Conservation (phyloP, 2,113 vertebrate genomes). For the Tetrax tetrax region DNA sequence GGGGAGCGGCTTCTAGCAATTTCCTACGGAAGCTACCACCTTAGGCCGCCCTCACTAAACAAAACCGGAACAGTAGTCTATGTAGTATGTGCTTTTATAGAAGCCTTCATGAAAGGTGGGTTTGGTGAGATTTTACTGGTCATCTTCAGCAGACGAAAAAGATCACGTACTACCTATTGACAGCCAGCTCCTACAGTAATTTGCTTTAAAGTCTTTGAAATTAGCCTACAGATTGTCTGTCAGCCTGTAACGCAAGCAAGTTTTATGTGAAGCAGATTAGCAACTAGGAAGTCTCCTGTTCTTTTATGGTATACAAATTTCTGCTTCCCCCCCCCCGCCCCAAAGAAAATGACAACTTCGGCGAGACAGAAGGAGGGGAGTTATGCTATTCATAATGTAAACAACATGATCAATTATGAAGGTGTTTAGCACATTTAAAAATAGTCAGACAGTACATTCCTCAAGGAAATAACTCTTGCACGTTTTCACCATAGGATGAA, state of each 20-base stretch:
- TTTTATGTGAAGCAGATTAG: neutral
- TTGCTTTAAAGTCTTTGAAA: neutral
- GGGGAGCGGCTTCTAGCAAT: no score
- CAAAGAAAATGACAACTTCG: neutral
- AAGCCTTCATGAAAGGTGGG: neutral
- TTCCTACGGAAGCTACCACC: no score
- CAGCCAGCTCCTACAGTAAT: neutral
- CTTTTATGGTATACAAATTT: neutral
- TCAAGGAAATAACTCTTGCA: neutral
- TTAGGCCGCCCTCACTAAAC: no score
- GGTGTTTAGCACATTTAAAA: neutral
- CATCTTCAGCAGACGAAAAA: neutral
- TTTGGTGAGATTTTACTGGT: neutral
- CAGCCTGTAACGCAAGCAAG: neutral
- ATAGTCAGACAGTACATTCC: neutral
- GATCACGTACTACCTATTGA: neutral
- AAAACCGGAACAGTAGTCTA: no score
- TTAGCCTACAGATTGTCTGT: neutral
- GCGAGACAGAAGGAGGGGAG: neutral
- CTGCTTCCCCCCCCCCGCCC: fast-evolving
- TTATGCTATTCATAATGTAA: neutral
- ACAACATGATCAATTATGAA: neutral
- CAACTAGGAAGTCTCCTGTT: neutral
- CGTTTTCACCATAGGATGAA: neutral
- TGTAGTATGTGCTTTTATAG: neutral